These are phyloP conservation scores for Cotesia chilonis DNA, from an alignment of 1,140 invertebrate genomes.

Conservation along the genomic window DNA sequence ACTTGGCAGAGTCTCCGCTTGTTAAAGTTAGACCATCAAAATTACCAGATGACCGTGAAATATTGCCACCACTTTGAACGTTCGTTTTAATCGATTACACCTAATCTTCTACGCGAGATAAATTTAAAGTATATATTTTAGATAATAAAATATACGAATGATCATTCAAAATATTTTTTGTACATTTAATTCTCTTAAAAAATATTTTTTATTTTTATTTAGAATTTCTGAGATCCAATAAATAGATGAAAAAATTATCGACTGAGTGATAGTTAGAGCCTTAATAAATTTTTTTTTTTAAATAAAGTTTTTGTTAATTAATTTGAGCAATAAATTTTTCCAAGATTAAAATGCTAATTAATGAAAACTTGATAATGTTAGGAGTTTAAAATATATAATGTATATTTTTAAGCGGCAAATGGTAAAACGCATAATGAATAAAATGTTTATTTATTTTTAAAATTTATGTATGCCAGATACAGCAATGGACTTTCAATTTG, in stretches of 20 bases:
- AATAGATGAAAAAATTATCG: too few relatives aligned
- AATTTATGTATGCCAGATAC: constrained; percentile 69
- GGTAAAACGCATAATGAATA: neutral
- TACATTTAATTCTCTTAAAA: too few relatives aligned
- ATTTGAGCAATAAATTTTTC: too few relatives aligned
- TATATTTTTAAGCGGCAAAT: neutral
- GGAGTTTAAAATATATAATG: too few relatives aligned
- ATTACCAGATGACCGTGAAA: constrained; percentile 20
- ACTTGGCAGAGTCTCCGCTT: too few relatives aligned
- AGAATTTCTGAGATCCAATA: too few relatives aligned
- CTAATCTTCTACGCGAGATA: neutral
- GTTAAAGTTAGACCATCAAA: neutral
- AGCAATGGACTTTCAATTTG: constrained; percentile 82
- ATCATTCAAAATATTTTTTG: constrained; percentile 7
- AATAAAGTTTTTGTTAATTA: too few relatives aligned
- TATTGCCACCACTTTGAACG: constrained; percentile 9
- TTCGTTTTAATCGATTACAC: constrained; percentile 10
- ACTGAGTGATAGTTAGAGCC: too few relatives aligned
- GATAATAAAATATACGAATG: neutral
- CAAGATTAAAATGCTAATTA: too few relatives aligned
- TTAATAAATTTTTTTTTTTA: too few relatives aligned
- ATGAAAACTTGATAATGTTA: too few relatives aligned
- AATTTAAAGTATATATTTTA: constrained; percentile 16
- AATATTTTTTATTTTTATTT: too few relatives aligned
- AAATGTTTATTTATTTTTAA: constrained; percentile 5